Percentiles rank a stretch among this genome's conserved stretches.
These are phyloP conservation scores for Ceyx melanurus DNA, from an alignment of 2,113 vertebrate genomes.

Conservation along the genomic window DNA sequence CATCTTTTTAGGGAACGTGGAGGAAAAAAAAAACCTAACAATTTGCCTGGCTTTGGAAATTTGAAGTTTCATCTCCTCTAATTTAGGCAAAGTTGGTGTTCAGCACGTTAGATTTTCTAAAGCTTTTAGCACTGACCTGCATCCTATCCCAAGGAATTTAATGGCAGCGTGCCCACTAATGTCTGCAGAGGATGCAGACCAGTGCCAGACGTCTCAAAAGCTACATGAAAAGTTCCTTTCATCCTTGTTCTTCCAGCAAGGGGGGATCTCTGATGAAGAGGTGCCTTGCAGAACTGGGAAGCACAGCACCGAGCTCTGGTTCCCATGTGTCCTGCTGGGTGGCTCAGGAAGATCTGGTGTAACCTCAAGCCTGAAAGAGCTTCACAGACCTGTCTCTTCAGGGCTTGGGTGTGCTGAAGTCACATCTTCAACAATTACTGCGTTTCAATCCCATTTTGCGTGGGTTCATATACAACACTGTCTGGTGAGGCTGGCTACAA, in stretches of 20 bases:
- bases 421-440: rapidly evolving
- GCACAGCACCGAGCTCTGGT: not conserved
- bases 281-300: not conserved
- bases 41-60: not conserved
- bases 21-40: not conserved
- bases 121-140: not conserved
- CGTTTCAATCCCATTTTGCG: not conserved
- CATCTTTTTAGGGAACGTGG: not conserved
- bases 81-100: not conserved
- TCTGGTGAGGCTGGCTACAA: conserved; percentile 9
- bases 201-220: not conserved
- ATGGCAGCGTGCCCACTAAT: not conserved
- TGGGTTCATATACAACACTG: not conserved
- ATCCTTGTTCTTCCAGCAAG: not conserved
- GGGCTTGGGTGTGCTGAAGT: not conserved
- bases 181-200: not conserved
- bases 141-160: not conserved
- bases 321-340: rapidly evolving
- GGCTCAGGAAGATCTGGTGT: not conserved
- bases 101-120: not conserved
- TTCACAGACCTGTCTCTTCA: not conserved
- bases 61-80: not conserved
- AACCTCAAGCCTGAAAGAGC: not conserved
- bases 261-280: not conserved
- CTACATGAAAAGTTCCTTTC: not conserved